Conservation (phyloP, 2,113 vertebrate species). For the Syngnathoides biaculeatus region DNA sequence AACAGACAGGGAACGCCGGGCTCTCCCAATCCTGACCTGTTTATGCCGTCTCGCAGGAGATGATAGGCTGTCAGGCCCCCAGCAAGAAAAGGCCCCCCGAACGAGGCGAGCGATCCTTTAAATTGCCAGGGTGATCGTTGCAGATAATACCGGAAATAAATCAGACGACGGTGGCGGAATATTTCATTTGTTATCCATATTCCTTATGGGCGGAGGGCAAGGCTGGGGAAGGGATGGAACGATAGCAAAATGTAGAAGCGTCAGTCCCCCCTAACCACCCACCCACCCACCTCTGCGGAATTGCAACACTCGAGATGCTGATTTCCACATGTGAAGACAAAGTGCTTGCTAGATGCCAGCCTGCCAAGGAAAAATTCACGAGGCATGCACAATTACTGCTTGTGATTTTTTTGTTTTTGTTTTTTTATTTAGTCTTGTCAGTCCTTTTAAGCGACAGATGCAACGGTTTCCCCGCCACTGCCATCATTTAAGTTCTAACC, state of each 20-base stretch:
- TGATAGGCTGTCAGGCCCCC: conserved; percentile 78
- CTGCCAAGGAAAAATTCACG: conserved; percentile 74
- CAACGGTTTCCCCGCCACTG: background rate
- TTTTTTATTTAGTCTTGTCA: background rate
- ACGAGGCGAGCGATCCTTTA: conserved; percentile 77
- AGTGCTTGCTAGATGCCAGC: conserved; percentile 63
- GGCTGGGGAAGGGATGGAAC: conserved; percentile 53
- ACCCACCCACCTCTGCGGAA: too few species aligned
- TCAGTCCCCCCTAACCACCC: conserved; percentile 77
- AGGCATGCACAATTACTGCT: conserved; percentile 75
- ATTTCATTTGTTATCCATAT: conserved; percentile 89
- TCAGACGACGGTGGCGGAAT: conserved; percentile 83
- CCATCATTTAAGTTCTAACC: background rate
- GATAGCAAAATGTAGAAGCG: conserved; percentile 82
- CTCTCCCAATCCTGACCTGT: conserved; percentile 76
- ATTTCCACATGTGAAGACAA: conserved; percentile 77
- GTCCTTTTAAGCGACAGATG: background rate
- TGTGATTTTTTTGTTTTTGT: conserved; percentile 56
- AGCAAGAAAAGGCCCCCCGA: conserved; percentile 63
- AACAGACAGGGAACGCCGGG: conserved; percentile 73
- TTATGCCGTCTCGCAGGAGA: conserved; percentile 71
- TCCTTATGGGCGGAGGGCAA: conserved; percentile 79
- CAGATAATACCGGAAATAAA: conserved; percentile 84
- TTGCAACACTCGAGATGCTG: conserved; percentile 73
- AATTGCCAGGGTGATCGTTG: conserved; percentile 79